Evolutionary conservation across 1,140 invertebrate genomes (phyloP), one percentile per base, ranked within the genome.

Genomic region (Hyposmocoma kahamanoa): DNA sequence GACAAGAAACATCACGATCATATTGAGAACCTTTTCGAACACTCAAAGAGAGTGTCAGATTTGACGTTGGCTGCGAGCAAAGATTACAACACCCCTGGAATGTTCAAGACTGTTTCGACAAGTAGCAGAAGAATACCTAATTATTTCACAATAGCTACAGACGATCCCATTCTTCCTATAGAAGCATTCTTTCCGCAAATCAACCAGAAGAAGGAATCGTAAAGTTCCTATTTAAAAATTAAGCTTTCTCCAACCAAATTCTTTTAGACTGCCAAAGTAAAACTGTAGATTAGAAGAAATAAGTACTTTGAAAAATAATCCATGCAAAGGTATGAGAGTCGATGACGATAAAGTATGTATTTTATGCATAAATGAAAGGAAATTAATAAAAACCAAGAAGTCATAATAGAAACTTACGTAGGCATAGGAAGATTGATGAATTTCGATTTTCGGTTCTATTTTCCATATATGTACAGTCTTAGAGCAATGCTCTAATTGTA

Each of bases 141-240:
- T 62, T 89, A 90, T 52, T 90, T 90, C 55, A 90, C 89, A 0
- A 87, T 90, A 72, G 87, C 89, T 0, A 90, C 89, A 6, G 89
- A 90, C 51, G 89, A 90, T 59, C 89, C 89, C 0, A 90, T 90
- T 19, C 73, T 90, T 30, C 89, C 89, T 0, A 90, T 90, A 48
- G 88, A 90, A 65, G 89, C 89, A 3, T 90, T 90, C 63, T 90
- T 90, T 59, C 88, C 89, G 17, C 88, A 90, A 64, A 67, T 90
- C 36, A 90, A 89, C 56, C 84, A 86, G 72, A 87, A 86, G 68
- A 87, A 86, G 74, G 86, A 87, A 68, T 61, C 82, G 38, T 86
- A 81, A 75, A 39, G 55, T 72, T 71, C 59, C 58, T 67, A 42
- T 49, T n/a, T 50, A 57, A 39, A 24, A 63, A 63, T 32, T 55